These are phyloP conservation scores for Amaurobius ferox DNA, from an alignment of 2,888 invertebrate species.

Conservation along the genomic window DNA sequence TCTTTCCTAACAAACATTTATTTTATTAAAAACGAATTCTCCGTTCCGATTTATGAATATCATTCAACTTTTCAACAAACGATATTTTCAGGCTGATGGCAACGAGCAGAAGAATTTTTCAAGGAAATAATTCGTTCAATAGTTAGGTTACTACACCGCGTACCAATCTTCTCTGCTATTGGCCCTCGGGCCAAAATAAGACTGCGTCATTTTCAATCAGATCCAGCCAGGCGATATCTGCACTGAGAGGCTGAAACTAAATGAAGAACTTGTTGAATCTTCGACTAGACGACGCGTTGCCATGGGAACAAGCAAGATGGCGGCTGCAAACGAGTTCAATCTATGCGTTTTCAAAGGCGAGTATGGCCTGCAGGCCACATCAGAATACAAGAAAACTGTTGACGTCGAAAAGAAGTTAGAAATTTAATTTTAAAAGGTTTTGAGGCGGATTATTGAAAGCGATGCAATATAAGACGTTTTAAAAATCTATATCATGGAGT, in stretches of 20 bases:
- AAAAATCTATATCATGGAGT: not conserved
- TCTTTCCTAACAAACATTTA: too few species aligned
- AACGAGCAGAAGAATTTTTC: not conserved
- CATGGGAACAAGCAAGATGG: not conserved
- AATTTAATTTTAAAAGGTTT: constrained; percentile 21
- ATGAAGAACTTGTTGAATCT: constrained; percentile 59
- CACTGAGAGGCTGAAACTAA: constrained; percentile 8
- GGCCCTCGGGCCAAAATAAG: constrained; percentile 6
- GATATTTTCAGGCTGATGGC: not conserved
- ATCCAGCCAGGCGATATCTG: constrained; percentile 29
- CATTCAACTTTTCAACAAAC: not conserved
- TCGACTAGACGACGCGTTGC: constrained; percentile 22
- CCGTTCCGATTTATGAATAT: not conserved
- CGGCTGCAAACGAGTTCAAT: constrained; percentile 15
- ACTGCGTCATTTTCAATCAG: constrained; percentile 43
- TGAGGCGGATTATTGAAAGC: constrained; percentile 10
- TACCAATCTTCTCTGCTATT: constrained; percentile 8
- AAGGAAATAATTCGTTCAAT: not conserved
- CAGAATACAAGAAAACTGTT: constrained; percentile 13
- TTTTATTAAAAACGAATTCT: not conserved
- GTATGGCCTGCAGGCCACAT: constrained; percentile 7
- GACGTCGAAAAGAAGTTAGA: constrained; percentile 18
- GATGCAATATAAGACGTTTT: not conserved
- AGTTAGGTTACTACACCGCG: not conserved
- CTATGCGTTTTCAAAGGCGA: constrained; percentile 12